Base-by-base conservation (phyloP, 2,113 vertebrate species). In the Platysteira castanea region DNA sequence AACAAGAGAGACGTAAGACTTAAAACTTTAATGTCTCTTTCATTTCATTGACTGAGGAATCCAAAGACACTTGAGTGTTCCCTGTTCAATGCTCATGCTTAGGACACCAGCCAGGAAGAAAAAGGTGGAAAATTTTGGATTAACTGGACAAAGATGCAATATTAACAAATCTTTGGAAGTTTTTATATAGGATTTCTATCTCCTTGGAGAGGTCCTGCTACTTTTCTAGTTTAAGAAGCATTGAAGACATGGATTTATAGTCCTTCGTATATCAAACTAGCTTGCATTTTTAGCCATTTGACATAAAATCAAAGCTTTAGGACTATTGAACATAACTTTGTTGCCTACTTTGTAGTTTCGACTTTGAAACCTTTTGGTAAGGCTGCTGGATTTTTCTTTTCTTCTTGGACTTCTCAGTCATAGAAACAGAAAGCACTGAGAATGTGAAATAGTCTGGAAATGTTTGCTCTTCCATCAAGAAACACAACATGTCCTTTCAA, bases 401-500 rank as follows among this genome's bases (percentile, higher is more conserved):
- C 70, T 95, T 96, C 76, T 91, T 96, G 88, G 74, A 35, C 91
- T 86, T 89, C 94, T 97, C 93, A 76, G 80, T 78, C 52, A 80
- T 69, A 77, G 76, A 90, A 96, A 84, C 60, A 89, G 89, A 97
- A 96, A 97, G 76, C 76, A n/a, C 93, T 61, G 50, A 77, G 96
- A 96, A 94, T 89, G 80, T 93, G 94, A 97, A 97, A 96, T 91
- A 95, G 97, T 75, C 94, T 98, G 95, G 96, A 98, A 97, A 95
- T 95, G 74, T 96, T 97, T 97, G 97, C 95, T 97, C 95, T 97
- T 97, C 95, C 93, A 97, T 97, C 97, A 98, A 97, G 97, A 97
- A 98, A 96, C 97, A 97, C 95, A 98, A 94, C 97, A 89, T 98
- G 97, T 98, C 97, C 97, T 98, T 98, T 98, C 95, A 96, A 97